Percentiles rank a stretch among this genome's conserved stretches.
Evolutionary conservation across 2,797 vertebrate species (phyloP).

Genomic region (Vireo griseus): DNA sequence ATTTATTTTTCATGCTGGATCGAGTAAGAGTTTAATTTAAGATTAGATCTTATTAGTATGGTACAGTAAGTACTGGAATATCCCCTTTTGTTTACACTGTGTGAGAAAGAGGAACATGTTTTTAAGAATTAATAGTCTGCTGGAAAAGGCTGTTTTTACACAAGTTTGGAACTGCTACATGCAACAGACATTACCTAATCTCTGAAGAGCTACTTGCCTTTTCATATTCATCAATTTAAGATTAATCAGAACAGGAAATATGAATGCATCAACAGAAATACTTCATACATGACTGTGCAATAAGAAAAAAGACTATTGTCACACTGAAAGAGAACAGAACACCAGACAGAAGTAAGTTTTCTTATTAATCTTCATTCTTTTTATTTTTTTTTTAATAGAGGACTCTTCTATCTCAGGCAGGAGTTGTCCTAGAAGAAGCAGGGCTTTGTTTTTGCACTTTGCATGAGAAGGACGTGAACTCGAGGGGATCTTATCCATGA

Average conservation of each 20-base stretch:
- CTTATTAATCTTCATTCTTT: background rate
- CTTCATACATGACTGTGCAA: background rate
- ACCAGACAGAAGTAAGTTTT: background rate
- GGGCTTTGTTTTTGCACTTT: background rate
- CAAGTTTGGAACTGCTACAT: background rate
- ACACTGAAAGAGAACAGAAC: background rate
- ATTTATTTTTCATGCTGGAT: background rate
- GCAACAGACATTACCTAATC: background rate
- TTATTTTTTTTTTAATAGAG: background rate
- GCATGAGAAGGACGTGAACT: background rate
- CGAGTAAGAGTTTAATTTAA: background rate
- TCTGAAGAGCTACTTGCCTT: background rate
- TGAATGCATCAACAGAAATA: background rate
- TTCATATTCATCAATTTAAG: background rate
- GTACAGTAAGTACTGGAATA: background rate
- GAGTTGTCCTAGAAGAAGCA: background rate
- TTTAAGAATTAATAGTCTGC: background rate
- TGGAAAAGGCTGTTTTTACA: background rate
- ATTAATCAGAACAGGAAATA: background rate
- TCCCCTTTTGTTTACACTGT: background rate
- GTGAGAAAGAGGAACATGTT: background rate
- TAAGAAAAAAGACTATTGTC: background rate
- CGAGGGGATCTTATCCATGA: background rate
- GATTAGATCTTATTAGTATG: background rate
- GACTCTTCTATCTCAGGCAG: background rate